Conservation (phyloP, 2,888 invertebrate species). For the Plemyria rubiginata region DNA sequence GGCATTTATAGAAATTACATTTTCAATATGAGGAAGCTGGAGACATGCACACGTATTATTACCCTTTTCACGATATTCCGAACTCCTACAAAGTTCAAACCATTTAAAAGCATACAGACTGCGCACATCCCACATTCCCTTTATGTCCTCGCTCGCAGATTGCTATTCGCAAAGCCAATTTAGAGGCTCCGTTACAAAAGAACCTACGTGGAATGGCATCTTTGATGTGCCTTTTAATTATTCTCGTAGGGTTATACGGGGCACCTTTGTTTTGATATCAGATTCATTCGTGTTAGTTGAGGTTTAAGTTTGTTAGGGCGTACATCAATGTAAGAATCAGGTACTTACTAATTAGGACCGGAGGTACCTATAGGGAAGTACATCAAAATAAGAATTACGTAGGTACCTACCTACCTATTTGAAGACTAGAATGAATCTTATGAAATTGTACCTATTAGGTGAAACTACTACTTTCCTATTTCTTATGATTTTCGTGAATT, state of each 20-base stretch:
- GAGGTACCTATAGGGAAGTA: too few relatives aligned
- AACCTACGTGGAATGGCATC: slow-evolving; percentile 24
- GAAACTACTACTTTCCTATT: too few relatives aligned
- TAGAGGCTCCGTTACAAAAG: slow-evolving; percentile 24
- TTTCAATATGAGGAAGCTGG: too few relatives aligned
- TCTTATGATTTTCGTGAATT: too few relatives aligned
- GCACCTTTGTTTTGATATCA: slow-evolving; percentile 1
- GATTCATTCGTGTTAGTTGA: neutral
- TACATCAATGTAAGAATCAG: too few relatives aligned
- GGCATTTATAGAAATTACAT: too few relatives aligned
- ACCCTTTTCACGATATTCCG: slow-evolving; percentile 1
- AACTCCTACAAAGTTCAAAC: neutral
- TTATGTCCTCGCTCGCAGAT: slow-evolving; percentile 11
- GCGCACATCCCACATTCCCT: slow-evolving; percentile 4
- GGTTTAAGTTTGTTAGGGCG: neutral
- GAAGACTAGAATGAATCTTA: too few relatives aligned
- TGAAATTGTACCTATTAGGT: too few relatives aligned
- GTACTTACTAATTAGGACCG: too few relatives aligned
- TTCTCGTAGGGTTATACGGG: slow-evolving; percentile 19
- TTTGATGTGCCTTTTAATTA: slow-evolving; percentile 28
- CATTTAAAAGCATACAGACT: slow-evolving; percentile 9
- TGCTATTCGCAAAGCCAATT: slow-evolving; percentile 17
- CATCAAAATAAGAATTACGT: too few relatives aligned
- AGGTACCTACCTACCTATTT: too few relatives aligned
- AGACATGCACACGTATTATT: too few relatives aligned